These are phyloP conservation scores for Zaprionus lachaisei DNA, from an alignment of 1,140 invertebrate genomes.

Conservation along the genomic window DNA sequence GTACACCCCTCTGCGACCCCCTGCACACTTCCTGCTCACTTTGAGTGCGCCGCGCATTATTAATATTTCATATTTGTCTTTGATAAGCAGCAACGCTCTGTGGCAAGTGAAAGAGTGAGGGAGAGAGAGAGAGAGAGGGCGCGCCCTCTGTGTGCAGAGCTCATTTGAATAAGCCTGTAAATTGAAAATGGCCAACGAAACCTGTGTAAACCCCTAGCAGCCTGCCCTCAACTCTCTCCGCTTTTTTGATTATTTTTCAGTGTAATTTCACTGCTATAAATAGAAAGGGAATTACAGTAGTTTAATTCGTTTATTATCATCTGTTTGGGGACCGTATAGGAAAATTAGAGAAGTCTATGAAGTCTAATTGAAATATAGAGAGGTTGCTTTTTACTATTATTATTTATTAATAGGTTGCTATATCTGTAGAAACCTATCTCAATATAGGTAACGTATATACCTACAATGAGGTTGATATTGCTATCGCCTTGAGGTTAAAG, in stretches of 20 bases:
- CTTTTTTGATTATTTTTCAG: slow-evolving; percentile 1
- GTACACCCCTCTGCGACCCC: neutral
- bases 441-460: too few relatives aligned
- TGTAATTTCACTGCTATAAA: neutral
- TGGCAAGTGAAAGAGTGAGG: neutral
- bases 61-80: slow-evolving; percentile 82
- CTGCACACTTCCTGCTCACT: slow-evolving; percentile 24
- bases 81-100: slow-evolving; percentile 63
- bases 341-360: neutral
- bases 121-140: neutral
- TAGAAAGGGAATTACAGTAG: neutral
- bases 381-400: too few relatives aligned
- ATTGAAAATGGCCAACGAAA: slow-evolving; percentile 42
- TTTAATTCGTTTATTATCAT: neutral
- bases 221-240: neutral
- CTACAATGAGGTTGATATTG: too few relatives aligned
- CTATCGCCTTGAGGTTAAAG: too few relatives aligned
- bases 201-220: slow-evolving; percentile 4
- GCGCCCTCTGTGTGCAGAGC: too few relatives aligned
- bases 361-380: neutral
- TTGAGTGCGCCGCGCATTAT: slow-evolving; percentile 57
- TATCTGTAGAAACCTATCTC: too few relatives aligned
- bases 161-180: slow-evolving; percentile 54
- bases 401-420: too few relatives aligned
- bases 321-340: neutral